Percentiles rank a stretch among this genome's conserved stretches.
phyloP scores from a whole-genome alignment of 2,797 vertebrate genomes.

The Gambusia yucatana region DNA sequence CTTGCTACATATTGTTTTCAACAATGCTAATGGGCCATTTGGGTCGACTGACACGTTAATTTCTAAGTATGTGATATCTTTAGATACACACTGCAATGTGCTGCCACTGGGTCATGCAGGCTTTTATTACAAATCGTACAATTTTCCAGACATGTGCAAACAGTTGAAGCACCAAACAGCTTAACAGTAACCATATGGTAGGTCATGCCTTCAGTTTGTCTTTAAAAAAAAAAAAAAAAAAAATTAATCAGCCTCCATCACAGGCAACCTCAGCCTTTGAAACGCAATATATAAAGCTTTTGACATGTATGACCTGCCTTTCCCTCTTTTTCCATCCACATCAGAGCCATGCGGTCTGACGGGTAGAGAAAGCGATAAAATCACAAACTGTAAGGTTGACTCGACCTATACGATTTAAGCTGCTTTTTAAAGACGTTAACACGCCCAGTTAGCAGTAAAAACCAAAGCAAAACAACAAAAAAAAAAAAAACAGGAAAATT shows the following conservation, averaged over 20 bases:
- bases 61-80: conserved; percentile 11
- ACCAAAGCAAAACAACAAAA: neutral
- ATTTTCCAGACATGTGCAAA: conserved; percentile 13
- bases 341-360: neutral
- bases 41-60: neutral
- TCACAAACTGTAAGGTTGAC: neutral
- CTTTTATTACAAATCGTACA: conserved; percentile 13
- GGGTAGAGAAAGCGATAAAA: neutral
- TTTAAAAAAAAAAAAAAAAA: neutral
- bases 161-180: conserved; percentile 12
- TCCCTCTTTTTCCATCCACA: neutral
- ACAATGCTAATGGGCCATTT: conserved; percentile 1
- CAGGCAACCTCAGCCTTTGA: neutral
- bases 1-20: conserved; percentile 9
- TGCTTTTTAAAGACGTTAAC: neutral
- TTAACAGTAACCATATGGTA: conserved; percentile 9
- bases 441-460: neutral
- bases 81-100: neutral
- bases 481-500: neutral
- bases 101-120: neutral
- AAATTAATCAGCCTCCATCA: neutral
- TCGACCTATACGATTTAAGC: neutral
- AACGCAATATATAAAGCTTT: neutral
- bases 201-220: conserved; percentile 1
- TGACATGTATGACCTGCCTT: neutral